phyloP scores from a whole-genome alignment of 2,797 vertebrate species.

The Cuculus canorus region DNA sequence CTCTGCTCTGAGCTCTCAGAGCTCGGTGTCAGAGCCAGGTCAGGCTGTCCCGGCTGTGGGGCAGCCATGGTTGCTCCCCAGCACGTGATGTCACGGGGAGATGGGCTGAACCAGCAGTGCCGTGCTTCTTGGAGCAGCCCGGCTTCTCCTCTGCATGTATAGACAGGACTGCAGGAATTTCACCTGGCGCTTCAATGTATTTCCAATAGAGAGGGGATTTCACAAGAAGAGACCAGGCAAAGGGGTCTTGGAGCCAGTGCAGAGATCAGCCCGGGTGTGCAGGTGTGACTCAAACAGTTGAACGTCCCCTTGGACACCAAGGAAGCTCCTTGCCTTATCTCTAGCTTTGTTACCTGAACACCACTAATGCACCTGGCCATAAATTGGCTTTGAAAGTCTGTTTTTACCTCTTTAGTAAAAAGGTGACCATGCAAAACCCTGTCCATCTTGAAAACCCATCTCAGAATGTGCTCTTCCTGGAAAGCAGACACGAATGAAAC shows the following conservation, averaged over 20 bases:
- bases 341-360: background rate
- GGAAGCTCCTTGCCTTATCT: background rate
- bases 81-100: accelerated
- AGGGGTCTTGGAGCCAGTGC: background rate
- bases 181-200: background rate
- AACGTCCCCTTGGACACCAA: background rate
- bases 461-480: background rate
- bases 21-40: accelerated
- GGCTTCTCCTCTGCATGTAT: background rate
- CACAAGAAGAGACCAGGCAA: background rate
- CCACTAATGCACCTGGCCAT: accelerated
- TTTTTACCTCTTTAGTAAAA: background rate
- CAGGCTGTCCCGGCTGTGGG: background rate
- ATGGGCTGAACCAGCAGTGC: background rate
- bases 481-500: background rate
- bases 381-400: background rate
- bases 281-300: background rate
- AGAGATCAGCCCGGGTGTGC: background rate
- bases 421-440: background rate
- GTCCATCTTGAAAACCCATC: background rate
- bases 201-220: background rate
- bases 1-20: background rate
- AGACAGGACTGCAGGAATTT: background rate
- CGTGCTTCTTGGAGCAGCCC: background rate
- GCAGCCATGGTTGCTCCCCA: accelerated